Percentiles rank a stretch among this genome's conserved stretches.
phyloP scores from a whole-genome alignment of 2,797 vertebrate species.

The Esox lucius region DNA sequence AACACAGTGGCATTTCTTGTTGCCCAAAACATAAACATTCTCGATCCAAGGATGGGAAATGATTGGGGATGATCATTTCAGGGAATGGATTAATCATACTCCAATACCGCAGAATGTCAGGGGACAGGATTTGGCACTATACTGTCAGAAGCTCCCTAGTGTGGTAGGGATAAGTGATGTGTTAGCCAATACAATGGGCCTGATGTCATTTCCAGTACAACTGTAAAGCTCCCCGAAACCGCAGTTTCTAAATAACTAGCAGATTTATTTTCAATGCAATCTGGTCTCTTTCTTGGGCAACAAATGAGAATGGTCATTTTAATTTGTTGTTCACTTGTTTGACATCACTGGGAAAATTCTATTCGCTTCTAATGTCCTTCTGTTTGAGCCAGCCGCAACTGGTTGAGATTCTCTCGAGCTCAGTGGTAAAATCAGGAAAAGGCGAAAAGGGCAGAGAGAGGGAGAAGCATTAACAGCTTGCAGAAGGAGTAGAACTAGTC shows the following conservation, averaged over 20 bases:
- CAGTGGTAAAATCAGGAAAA: conserved; percentile 9
- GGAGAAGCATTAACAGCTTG: conserved; percentile 1
- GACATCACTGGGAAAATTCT: neutral
- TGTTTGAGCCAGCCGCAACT: neutral
- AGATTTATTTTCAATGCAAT: neutral
- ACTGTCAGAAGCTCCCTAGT: neutral
- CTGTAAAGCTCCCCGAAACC: neutral
- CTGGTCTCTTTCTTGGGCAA: conserved; percentile 1
- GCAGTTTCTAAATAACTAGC: conserved; percentile 1
- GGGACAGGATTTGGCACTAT: neutral
- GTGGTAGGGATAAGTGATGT: conserved; percentile 6
- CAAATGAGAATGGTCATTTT: conserved; percentile 2
- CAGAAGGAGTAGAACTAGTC: conserved; percentile 24
- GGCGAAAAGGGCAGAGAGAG: neutral
- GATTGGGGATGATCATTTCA: neutral
- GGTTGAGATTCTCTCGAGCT: conserved; percentile 10
- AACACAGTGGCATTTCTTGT: conserved; percentile 2
- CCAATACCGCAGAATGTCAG: conserved; percentile 10
- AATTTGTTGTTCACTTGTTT: neutral
- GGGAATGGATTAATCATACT: neutral
- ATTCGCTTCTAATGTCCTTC: neutral
- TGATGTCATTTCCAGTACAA: neutral
- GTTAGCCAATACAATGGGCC: neutral
- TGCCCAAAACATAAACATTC: conserved; percentile 12
- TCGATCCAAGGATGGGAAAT: conserved; percentile 11